Evolutionary conservation across 2,113 vertebrate species (phyloP).

Genomic region (Larimichthys crocea): DNA sequence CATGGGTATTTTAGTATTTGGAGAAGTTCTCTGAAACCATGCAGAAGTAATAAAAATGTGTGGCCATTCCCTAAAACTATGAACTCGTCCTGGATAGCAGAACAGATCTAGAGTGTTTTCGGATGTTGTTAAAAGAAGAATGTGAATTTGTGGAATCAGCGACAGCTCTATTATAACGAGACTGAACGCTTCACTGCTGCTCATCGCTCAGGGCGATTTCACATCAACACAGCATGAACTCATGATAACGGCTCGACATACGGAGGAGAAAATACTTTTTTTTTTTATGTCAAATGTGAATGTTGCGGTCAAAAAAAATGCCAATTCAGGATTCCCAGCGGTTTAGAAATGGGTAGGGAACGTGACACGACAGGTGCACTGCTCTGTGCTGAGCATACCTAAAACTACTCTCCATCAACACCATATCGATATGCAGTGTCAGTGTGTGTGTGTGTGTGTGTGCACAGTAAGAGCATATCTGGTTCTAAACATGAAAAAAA

Average conservation of each 20-base stretch:
- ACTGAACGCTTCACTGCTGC: not conserved
- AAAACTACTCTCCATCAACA: slow-evolving; percentile 13
- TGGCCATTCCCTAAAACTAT: not conserved
- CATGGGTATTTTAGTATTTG: not conserved
- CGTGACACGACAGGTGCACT: not conserved
- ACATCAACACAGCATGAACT: not conserved
- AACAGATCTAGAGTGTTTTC: not conserved
- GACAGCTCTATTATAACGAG: not conserved
- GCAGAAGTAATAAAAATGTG: not conserved
- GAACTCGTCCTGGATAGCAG: no score
- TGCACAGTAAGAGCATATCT: not conserved
- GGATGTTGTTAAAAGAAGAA: not conserved
- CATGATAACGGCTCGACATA: not conserved
- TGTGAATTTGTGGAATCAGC: not conserved
- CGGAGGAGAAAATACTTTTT: not conserved
- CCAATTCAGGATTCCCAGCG: not conserved
- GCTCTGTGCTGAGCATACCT: not conserved
- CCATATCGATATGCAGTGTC: not conserved
- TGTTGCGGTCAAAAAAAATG: slow-evolving; percentile 9
- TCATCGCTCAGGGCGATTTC: not conserved
- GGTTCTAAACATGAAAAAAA: slow-evolving; percentile 54
- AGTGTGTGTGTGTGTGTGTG: slow-evolving; percentile 15
- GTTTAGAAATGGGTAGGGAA: not conserved
- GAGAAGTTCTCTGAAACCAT: not conserved
- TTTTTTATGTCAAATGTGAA: slow-evolving; percentile 5